A percentile compares a stretch with the other conserved stretches of the same genome.
Conservation (phyloP, 2,888 invertebrate species). For the Nemapogon koenigi region DNA sequence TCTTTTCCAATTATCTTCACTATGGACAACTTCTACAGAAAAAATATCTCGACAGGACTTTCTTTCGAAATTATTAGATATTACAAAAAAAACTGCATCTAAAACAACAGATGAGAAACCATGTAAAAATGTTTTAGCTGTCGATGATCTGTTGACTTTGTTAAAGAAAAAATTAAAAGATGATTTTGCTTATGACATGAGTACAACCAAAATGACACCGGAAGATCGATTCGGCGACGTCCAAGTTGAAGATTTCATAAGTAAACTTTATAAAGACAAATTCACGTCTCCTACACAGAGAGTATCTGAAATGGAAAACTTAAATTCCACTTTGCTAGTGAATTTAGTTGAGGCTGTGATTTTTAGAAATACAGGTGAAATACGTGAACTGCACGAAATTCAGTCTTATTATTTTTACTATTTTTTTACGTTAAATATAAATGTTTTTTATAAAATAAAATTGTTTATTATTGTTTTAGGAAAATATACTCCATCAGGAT, state of each 20-base stretch:
- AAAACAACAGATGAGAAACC: conserved; percentile 21
- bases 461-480: conserved; percentile 26
- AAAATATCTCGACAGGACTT: no score
- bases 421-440: no score
- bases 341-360: conserved; percentile 55
- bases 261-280: conserved; percentile 41
- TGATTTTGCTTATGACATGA: conserved; percentile 36
- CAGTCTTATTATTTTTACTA: no score
- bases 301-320: conserved; percentile 27
- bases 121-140: conserved; percentile 34
- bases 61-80: conserved; percentile 33
- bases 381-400: no score
- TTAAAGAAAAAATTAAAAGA: conserved; percentile 40
- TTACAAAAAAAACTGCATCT: conserved; percentile 23
- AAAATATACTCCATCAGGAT: conserved; percentile 23
- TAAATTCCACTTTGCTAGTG: conserved; percentile 48
- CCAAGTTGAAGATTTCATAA: conserved; percentile 39
- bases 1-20: neutral
- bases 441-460: no score
- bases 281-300: conserved; percentile 26
- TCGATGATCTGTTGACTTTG: conserved; percentile 44
- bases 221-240: conserved; percentile 30
- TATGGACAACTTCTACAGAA: no score
- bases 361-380: conserved; percentile 46
- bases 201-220: conserved; percentile 25